These are phyloP conservation scores for Bufotes viridis DNA, from an alignment of 2,797 vertebrate genomes.

Conservation along the genomic window DNA sequence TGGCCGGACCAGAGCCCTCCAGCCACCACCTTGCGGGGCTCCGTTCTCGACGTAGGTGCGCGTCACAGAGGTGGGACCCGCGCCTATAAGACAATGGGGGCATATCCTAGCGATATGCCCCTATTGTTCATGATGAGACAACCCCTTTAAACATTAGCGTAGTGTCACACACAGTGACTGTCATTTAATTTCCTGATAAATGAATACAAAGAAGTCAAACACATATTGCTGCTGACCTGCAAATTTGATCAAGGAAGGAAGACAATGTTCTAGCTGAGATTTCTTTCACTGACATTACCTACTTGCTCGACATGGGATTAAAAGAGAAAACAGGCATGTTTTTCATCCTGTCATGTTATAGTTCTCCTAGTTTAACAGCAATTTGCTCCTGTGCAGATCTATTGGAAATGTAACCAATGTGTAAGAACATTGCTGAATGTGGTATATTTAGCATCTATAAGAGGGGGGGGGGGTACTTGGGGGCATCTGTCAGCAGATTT, in stretches of 20 bases:
- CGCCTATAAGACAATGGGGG: too few species aligned
- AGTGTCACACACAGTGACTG: slow-evolving; percentile 39
- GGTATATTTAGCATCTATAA: background rate
- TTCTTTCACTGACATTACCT: slow-evolving; percentile 5
- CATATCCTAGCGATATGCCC: too few species aligned
- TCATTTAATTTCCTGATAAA: slow-evolving; percentile 50
- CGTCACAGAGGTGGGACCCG: too few species aligned
- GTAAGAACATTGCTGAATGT: background rate
- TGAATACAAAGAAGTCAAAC: slow-evolving; percentile 32
- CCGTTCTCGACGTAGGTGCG: too few species aligned
- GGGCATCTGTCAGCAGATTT: too few species aligned
- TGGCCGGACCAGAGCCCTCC: too few species aligned
- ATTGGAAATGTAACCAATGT: slow-evolving; percentile 1
- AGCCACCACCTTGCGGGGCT: too few species aligned
- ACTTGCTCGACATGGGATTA: background rate
- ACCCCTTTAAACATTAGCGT: slow-evolving; percentile 35
- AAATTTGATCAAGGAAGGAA: slow-evolving; percentile 22
- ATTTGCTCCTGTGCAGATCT: slow-evolving; percentile 10
- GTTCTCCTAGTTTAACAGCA: slow-evolving; percentile 6
- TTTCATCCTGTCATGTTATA: slow-evolving; percentile 15
- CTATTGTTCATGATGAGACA: too few species aligned
- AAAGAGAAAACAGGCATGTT: slow-evolving; percentile 10
- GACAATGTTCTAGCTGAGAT: slow-evolving; percentile 11
- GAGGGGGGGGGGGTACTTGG: too few species aligned
- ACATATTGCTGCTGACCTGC: slow-evolving; percentile 41